Percentiles rank a stretch among this genome's conserved stretches.
Conservation (phyloP, 1,140 invertebrate species). For the Sarcophaga peregrina region DNA sequence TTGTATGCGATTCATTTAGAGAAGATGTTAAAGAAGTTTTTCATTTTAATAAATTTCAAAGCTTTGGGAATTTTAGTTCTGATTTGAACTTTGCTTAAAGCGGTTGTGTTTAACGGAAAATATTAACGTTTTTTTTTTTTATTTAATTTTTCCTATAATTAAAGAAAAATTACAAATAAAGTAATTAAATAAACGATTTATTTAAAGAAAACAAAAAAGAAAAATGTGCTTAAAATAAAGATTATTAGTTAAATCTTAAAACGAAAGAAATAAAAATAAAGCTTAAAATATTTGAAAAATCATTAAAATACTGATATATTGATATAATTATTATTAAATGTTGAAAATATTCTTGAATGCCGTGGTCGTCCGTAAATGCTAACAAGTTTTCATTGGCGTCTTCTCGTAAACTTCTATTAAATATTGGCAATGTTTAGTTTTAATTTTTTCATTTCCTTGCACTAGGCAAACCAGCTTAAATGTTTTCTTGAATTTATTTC, state of each 20-base stretch:
- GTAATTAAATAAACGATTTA: slow-evolving; percentile 21
- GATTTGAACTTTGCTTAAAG: slow-evolving; percentile 40
- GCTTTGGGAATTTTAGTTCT: slow-evolving; percentile 40
- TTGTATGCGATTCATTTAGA: slow-evolving; percentile 20
- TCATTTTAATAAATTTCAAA: slow-evolving; percentile 36
- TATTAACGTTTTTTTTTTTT: neutral
- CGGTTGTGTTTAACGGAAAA: slow-evolving; percentile 34
- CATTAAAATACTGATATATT: neutral
- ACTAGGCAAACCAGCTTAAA: neutral
- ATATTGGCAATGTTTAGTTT: slow-evolving; percentile 2
- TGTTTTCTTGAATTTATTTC: neutral
- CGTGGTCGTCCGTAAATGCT: slow-evolving; percentile 24
- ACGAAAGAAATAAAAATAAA: neutral
- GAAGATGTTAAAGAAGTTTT: slow-evolving; percentile 38
- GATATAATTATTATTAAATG: neutral
- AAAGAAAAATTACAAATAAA: neutral
- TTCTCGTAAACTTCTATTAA: neutral
- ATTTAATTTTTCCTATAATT: neutral
- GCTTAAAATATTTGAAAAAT: neutral
- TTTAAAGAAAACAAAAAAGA: neutral
- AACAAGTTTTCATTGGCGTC: slow-evolving; percentile 34
- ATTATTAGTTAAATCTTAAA: neutral
- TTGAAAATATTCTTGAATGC: neutral
- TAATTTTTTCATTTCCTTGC: neutral
- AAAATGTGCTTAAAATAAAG: neutral